These are phyloP conservation scores for Calephelis nemesis DNA, from an alignment of 1,140 invertebrate species.

Conservation along the genomic window DNA sequence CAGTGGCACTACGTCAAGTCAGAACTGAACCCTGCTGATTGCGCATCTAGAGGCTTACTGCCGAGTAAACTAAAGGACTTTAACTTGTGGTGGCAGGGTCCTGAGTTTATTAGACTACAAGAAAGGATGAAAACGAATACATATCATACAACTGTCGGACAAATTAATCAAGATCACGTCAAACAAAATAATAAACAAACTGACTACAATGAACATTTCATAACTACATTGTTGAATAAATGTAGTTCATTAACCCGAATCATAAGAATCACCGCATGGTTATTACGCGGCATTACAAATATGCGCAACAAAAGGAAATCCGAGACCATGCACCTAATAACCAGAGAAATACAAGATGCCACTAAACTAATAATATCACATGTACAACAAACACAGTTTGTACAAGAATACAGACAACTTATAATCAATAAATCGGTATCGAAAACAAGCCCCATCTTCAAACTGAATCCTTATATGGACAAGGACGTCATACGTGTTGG, in stretches of 20 bases:
- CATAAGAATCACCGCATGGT: slow-evolving; percentile 27
- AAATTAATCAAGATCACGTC: too few species aligned
- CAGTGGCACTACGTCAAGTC: slow-evolving; percentile 42
- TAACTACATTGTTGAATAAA: slow-evolving; percentile 23
- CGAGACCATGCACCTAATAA: slow-evolving; percentile 19
- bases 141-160: slow-evolving; percentile 15
- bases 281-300: slow-evolving; percentile 25
- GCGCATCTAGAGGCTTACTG: slow-evolving; percentile 30
- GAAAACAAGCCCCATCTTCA: slow-evolving; percentile 26
- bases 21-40: slow-evolving; percentile 43
- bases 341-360: slow-evolving; percentile 16
- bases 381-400: background rate
- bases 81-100: slow-evolving; percentile 36
- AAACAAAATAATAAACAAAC: slow-evolving; percentile 12
- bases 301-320: slow-evolving; percentile 19
- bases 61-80: slow-evolving; percentile 28
- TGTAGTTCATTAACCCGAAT: slow-evolving; percentile 27
- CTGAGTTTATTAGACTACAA: slow-evolving; percentile 20
- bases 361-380: background rate
- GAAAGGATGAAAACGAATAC: background rate
- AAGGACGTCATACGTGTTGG: slow-evolving; percentile 38
- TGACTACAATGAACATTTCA: slow-evolving; percentile 6
- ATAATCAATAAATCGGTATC: background rate
- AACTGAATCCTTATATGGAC: slow-evolving; percentile 37
- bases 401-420: background rate